phyloP scores from a whole-genome alignment of 2,888 invertebrate genomes.

The Cacoxenus indagator region DNA sequence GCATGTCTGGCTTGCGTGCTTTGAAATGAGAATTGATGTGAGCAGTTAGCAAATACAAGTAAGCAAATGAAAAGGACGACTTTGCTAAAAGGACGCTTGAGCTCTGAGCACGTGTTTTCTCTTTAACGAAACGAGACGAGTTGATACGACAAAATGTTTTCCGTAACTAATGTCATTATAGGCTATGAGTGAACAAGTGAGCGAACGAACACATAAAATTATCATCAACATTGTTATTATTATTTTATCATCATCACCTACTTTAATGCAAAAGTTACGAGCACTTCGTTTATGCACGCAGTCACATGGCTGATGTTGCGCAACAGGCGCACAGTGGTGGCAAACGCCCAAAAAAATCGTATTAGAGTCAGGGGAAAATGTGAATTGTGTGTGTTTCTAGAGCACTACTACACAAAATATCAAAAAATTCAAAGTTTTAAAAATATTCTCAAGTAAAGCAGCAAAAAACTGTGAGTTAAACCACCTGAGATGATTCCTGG shows the following conservation, averaged over 20 bases:
- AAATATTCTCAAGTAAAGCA: too few relatives aligned
- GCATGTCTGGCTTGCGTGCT: constrained; percentile 33
- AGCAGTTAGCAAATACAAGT: not conserved
- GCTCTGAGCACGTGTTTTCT: constrained; percentile 5
- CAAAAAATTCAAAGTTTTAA: too few relatives aligned
- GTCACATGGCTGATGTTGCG: not conserved
- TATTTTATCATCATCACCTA: not conserved
- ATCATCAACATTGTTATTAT: not conserved
- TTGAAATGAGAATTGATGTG: constrained; percentile 51
- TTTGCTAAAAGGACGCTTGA: constrained; percentile 21
- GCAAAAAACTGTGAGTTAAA: too few relatives aligned
- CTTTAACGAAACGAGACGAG: not conserved
- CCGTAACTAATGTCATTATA: constrained; percentile 57
- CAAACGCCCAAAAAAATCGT: not conserved
- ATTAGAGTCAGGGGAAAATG: too few relatives aligned
- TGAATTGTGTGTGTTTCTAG: too few relatives aligned
- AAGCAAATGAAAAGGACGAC: constrained; percentile 30
- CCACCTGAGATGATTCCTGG: too few relatives aligned
- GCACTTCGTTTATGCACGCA: not conserved
- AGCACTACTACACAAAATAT: too few relatives aligned
- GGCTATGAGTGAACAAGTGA: constrained; percentile 40
- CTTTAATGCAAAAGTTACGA: not conserved
- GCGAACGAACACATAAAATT: not conserved
- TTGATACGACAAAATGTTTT: constrained; percentile 45
- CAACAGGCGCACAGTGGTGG: not conserved